Conservation (phyloP, 30 jellyfish, hydroid and myxozoan species). For the Hydractinia echinata region DNA sequence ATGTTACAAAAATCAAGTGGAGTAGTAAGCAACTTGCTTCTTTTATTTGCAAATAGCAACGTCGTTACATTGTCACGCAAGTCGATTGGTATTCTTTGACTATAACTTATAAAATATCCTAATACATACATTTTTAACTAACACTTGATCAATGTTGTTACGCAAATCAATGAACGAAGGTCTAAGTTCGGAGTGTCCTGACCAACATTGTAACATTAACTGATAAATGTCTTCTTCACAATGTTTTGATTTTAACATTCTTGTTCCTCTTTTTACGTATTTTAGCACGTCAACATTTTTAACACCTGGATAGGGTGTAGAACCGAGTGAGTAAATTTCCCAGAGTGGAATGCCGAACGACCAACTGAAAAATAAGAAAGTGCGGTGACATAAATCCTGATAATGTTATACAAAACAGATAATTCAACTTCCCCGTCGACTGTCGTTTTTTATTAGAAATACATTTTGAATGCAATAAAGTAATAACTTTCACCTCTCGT, state of each 20-base stretch:
- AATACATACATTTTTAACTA: not conserved
- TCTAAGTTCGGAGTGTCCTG: not conserved
- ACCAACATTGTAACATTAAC: conserved; percentile 2
- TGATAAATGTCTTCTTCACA: conserved; percentile 1
- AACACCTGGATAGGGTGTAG: not conserved
- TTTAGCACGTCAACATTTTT: not conserved
- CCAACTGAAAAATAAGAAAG: not conserved
- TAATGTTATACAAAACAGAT: no score
- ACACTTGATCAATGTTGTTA: not conserved
- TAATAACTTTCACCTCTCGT: no score
- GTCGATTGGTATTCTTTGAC: no score
- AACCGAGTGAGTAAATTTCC: conserved; percentile 8
- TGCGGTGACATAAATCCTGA: no score
- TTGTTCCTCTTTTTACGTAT: not conserved
- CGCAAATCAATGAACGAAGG: conserved; percentile 1
- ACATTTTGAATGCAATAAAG: no score
- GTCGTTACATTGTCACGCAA: no score
- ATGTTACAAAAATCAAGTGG: no score
- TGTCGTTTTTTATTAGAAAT: no score
- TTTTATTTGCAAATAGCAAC: no score
- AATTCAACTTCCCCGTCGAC: no score
- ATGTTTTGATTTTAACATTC: not conserved
- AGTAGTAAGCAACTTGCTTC: no score
- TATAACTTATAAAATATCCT: no score
- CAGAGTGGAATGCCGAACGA: conserved; percentile 9